These are phyloP conservation scores for Meloidogyne hapla DNA, from an alignment of 1,140 invertebrate species.

Conservation along the genomic window DNA sequence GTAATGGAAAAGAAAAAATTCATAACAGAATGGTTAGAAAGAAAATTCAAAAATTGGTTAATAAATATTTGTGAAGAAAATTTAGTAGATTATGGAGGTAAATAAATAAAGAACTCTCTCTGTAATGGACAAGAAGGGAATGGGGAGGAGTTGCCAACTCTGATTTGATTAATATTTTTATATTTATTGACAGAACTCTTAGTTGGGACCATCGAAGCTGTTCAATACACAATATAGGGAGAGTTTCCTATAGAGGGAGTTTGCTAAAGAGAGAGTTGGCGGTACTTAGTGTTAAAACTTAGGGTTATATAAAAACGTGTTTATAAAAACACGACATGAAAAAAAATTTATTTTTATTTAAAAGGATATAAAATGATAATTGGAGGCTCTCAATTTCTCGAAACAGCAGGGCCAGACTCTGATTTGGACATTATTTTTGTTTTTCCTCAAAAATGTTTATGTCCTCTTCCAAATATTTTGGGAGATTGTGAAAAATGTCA, in stretches of 20 bases:
- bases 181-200: too few relatives aligned
- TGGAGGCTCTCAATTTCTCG: not conserved
- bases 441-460: constrained; percentile 1
- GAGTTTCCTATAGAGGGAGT: too few relatives aligned
- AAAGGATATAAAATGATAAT: not conserved
- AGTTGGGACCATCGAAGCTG: too few relatives aligned
- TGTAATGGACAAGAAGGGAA: too few relatives aligned
- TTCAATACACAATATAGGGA: too few relatives aligned
- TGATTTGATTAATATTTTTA: too few relatives aligned
- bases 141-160: too few relatives aligned
- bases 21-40: not conserved
- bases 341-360: too few relatives aligned
- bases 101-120: not conserved
- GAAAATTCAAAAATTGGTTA: not conserved
- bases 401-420: not conserved
- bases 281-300: too few relatives aligned
- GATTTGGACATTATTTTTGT: constrained; percentile 2
- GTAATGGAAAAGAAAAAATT: not conserved
- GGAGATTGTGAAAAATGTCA: not conserved
- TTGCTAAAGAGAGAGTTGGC: too few relatives aligned
- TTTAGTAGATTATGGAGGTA: not conserved
- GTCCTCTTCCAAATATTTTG: not conserved
- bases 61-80: not conserved
- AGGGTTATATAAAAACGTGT: too few relatives aligned
- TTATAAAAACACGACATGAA: too few relatives aligned